phyloP scores from a whole-genome alignment of 2,888 invertebrate genomes.

The Arrhopalites spinosus region DNA sequence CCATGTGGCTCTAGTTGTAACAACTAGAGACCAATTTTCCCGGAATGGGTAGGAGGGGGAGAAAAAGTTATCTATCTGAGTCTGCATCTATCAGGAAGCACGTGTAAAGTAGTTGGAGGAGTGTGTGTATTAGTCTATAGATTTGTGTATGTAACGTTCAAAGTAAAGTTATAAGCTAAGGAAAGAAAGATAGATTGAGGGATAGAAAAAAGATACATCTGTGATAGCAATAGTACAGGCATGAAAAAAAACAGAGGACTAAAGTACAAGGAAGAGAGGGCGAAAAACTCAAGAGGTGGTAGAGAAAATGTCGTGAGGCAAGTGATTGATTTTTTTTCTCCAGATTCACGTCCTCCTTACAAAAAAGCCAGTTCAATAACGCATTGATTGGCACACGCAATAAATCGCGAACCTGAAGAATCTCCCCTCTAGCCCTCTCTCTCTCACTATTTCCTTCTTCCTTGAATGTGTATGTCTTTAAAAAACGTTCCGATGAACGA shows the following conservation, averaged over 20 bases:
- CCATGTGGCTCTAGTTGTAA: too few relatives aligned
- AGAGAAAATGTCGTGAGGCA: constrained; percentile 35
- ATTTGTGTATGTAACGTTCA: too few relatives aligned
- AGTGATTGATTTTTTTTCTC: constrained; percentile 37
- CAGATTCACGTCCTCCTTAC: constrained; percentile 37
- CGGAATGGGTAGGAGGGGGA: too few relatives aligned
- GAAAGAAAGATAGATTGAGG: neutral
- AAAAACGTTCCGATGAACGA: neutral
- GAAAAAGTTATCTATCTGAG: too few relatives aligned
- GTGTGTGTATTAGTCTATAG: too few relatives aligned
- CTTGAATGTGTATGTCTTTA: neutral
- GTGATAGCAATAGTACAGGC: neutral
- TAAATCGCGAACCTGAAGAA: constrained; percentile 40
- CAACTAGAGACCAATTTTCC: too few relatives aligned
- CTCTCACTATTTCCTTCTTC: constrained; percentile 5
- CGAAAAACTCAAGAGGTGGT: constrained; percentile 20
- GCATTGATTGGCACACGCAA: constrained; percentile 41
- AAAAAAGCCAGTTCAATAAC: constrained; percentile 34
- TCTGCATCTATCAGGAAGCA: too few relatives aligned
- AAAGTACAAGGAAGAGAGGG: neutral
- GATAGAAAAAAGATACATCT: too few relatives aligned
- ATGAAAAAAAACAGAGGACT: neutral
- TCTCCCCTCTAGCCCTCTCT: constrained; percentile 32
- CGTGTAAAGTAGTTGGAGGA: too few relatives aligned
- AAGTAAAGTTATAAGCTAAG: neutral